These are phyloP conservation scores for Megalops cyprinoides DNA, from an alignment of 2,797 vertebrate species.

Conservation along the genomic window DNA sequence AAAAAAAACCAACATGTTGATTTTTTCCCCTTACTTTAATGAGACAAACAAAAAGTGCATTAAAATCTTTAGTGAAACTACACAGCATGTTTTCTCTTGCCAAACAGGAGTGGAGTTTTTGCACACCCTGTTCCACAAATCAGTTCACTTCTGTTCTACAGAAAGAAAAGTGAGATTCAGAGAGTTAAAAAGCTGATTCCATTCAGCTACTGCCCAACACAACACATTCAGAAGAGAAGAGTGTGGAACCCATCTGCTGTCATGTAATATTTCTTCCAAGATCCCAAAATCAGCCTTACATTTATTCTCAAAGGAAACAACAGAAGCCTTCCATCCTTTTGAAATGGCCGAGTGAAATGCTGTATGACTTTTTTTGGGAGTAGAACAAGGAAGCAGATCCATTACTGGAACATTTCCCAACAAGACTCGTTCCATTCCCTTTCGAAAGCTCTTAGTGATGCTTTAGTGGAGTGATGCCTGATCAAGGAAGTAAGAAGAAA, in stretches of 20 bases:
- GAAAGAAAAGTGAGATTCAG: no score
- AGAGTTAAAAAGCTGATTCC: no score
- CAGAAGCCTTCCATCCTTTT: background rate
- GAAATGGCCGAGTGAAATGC: slow-evolving; percentile 25
- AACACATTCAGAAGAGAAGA: background rate
- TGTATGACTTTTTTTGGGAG: background rate
- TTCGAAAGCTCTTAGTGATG: slow-evolving; percentile 33
- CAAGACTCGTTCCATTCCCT: slow-evolving; percentile 59
- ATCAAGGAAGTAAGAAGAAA: slow-evolving; percentile 57
- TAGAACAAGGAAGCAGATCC: slow-evolving; percentile 26
- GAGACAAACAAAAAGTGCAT: no score
- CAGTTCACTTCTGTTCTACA: no score
- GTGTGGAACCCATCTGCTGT: background rate
- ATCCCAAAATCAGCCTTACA: no score
- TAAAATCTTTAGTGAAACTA: background rate
- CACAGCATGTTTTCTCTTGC: background rate
- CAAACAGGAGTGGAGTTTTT: no score
- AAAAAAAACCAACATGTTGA: slow-evolving; percentile 37
- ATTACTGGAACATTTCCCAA: slow-evolving; percentile 67
- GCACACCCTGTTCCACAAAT: no score
- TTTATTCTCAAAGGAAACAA: background rate
- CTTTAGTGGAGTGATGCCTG: slow-evolving; percentile 46
- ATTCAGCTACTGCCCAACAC: background rate
- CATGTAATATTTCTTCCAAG: no score
- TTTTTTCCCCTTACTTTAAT: no score